Conservation (phyloP, 2,888 invertebrate species). For the Drosophila stalkeri region DNA sequence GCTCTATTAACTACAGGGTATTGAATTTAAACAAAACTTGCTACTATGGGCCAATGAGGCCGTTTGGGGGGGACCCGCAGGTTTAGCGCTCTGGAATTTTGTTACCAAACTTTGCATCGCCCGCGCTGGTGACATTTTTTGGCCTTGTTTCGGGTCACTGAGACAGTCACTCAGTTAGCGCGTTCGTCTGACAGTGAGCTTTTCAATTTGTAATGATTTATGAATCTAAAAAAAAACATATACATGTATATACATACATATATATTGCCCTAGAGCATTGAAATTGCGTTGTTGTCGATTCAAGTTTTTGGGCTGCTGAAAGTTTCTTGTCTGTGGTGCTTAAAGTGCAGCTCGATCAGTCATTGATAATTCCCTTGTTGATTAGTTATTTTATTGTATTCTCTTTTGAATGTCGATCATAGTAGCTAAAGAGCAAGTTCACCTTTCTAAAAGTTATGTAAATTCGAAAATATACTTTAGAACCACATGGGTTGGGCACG, state of each 20-base stretch:
- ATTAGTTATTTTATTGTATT: not conserved
- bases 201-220: constrained; percentile 63
- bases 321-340: not conserved
- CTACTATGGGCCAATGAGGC: not conserved
- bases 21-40: constrained; percentile 23
- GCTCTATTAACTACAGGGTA: constrained; percentile 5
- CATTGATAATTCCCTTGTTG: constrained; percentile 11
- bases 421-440: not conserved
- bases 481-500: constrained; percentile 16
- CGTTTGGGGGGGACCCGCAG: constrained; percentile 7
- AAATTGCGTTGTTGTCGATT: constrained; percentile 45
- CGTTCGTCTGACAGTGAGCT: constrained; percentile 23
- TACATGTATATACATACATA: too few relatives aligned
- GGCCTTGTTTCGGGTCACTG: constrained; percentile 37
- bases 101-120: constrained; percentile 47
- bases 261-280: constrained; percentile 13
- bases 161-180: constrained; percentile 7
- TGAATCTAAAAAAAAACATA: constrained; percentile 34
- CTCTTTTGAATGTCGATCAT: not conserved
- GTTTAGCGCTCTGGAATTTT: constrained; percentile 24
- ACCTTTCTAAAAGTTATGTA: constrained; percentile 10
- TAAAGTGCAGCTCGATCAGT: constrained; percentile 18
- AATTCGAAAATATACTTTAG: constrained; percentile 9
- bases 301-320: constrained; percentile 25
- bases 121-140: constrained; percentile 48